Evolutionary conservation across 37 sponge, comb jelly and placozoan species (phyloP).

Genomic region (Bolinopsis microptera): DNA sequence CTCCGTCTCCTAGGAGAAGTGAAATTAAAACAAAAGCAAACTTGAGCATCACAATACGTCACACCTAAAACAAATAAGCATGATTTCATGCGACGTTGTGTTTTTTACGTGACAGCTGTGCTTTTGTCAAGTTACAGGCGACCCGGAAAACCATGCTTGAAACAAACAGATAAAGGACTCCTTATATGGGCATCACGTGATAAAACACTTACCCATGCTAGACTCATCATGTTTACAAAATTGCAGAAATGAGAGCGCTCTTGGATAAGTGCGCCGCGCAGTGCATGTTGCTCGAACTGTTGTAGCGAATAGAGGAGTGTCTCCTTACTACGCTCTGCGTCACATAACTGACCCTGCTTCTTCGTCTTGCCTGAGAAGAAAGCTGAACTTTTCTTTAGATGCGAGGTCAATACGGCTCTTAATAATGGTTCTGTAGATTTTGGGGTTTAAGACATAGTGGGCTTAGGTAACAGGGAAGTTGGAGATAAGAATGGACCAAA

Average conservation of each 20-base stretch:
- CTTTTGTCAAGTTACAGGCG: no score
- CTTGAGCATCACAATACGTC: not conserved
- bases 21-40: not conserved
- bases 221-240: conserved; percentile 19
- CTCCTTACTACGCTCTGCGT: conserved; percentile 29
- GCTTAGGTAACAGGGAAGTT: not conserved
- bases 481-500: not conserved
- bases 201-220: not conserved
- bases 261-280: conserved; percentile 30
- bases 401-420: not conserved
- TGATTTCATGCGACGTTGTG: no score
- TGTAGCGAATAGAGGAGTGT: conserved; percentile 15
- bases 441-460: not conserved
- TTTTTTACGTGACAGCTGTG: no score
- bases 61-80: no score
- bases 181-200: no score
- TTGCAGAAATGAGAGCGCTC: conserved; percentile 2
- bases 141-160: no score
- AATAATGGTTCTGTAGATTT: not conserved
- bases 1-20: not conserved
- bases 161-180: no score
- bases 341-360: conserved; percentile 54
- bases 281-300: conserved; percentile 47
- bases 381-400: not conserved
- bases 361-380: conserved; percentile 12